A percentile compares a stretch with the other conserved stretches of the same genome.
Evolutionary conservation across 2,797 vertebrate genomes (phyloP).

Genomic region (Pseudochirops cupreus): DNA sequence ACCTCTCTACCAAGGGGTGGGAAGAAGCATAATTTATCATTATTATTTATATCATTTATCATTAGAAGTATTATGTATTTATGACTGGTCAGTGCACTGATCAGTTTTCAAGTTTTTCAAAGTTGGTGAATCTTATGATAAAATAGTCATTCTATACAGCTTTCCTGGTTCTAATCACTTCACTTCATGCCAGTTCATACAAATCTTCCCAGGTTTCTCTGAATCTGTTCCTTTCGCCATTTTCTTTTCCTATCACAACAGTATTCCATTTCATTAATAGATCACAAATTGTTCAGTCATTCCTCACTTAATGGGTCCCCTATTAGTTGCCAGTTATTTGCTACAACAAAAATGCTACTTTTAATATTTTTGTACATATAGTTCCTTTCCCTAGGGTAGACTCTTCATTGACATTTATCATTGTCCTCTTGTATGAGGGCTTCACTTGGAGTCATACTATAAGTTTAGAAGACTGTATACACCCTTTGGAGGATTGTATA

Average conservation of each 20-base stretch:
- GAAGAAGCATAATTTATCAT: neutral
- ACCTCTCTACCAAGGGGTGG: neutral
- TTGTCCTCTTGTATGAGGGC: neutral
- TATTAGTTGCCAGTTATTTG: neutral
- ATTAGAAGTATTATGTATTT: neutral
- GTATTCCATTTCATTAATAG: neutral
- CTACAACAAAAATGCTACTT: neutral
- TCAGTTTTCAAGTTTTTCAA: neutral
- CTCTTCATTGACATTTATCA: neutral
- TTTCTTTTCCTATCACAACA: neutral
- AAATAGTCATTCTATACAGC: neutral
- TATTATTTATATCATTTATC: neutral
- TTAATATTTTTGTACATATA: neutral
- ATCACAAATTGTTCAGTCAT: neutral
- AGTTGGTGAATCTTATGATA: neutral
- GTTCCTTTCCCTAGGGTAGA: neutral
- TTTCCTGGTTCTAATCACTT: neutral
- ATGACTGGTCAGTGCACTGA: neutral
- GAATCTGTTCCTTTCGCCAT: neutral
- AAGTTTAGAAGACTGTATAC: neutral
- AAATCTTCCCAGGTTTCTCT: neutral
- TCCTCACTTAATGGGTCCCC: neutral
- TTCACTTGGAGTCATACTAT: neutral
- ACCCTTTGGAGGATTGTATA: neutral
- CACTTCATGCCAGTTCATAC: neutral